Evolutionary conservation across 1,140 invertebrate species (phyloP).

Genomic region (Oncopodura yosiiana): DNA sequence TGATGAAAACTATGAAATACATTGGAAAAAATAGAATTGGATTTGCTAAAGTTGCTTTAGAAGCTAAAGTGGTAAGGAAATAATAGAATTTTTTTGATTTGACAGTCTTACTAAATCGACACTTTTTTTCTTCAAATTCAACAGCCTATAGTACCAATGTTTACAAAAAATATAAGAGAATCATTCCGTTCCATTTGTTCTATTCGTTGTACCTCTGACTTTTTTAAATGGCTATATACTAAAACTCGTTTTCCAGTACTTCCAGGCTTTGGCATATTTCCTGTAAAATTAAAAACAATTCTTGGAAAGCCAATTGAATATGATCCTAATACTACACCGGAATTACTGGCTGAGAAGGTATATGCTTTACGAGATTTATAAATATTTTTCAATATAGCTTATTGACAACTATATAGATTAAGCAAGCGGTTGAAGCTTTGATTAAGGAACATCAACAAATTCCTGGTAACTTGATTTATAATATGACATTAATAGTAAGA

Average conservation of each 20-base stretch:
- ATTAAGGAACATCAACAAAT: slow-evolving; percentile 69
- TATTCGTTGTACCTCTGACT: slow-evolving; percentile 57
- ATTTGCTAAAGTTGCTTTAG: slow-evolving; percentile 76
- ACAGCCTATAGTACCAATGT: slow-evolving; percentile 86
- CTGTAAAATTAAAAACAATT: slow-evolving; percentile 89
- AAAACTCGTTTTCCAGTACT: slow-evolving; percentile 78
- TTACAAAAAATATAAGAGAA: slow-evolving; percentile 92
- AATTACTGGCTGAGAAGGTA: slow-evolving; percentile 26
- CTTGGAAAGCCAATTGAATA: slow-evolving; percentile 51
- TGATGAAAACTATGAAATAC: slow-evolving; percentile 78
- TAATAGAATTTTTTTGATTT: background rate
- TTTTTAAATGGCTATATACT: slow-evolving; percentile 66
- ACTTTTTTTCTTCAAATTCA: slow-evolving; percentile 49
- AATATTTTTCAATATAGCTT: too few species aligned
- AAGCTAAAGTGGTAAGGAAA: slow-evolving; percentile 25
- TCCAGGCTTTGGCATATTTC: slow-evolving; percentile 95
- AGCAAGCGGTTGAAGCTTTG: slow-evolving; percentile 58
- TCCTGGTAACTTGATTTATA: too few species aligned
- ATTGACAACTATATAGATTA: slow-evolving; percentile 49
- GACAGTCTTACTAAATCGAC: background rate
- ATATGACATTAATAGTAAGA: too few species aligned
- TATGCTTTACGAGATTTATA: background rate
- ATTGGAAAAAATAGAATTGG: slow-evolving; percentile 92
- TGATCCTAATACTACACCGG: slow-evolving; percentile 25
- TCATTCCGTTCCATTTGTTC: slow-evolving; percentile 75